phyloP scores from a whole-genome alignment of 2,113 vertebrate genomes.

The Colistium nudipinnis region DNA sequence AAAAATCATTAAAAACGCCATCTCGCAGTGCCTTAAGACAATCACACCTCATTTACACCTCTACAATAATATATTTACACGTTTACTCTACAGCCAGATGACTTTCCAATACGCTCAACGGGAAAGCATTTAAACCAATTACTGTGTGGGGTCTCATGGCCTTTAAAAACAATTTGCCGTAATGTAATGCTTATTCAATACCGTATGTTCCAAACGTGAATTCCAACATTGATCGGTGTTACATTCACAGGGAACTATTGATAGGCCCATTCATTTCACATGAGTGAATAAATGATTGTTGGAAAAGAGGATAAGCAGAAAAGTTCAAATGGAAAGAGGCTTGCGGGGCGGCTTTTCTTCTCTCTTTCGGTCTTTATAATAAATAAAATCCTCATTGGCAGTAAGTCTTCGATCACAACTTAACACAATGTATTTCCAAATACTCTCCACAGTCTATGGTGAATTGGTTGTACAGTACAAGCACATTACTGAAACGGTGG shows the following conservation, averaged over 20 bases:
- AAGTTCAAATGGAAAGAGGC: neutral
- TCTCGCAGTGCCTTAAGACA: conserved; percentile 14
- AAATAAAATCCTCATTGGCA: neutral
- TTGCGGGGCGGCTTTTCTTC: neutral
- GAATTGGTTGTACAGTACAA: neutral
- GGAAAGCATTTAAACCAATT: conserved; percentile 31
- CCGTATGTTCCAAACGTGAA: conserved; percentile 27
- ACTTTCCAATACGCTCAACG: conserved; percentile 26
- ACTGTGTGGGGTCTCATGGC: conserved; percentile 26
- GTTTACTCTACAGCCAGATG: conserved; percentile 3
- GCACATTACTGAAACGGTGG: neutral
- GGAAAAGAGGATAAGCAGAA: conserved; percentile 4
- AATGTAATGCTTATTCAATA: conserved; percentile 48
- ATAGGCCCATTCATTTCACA: conserved; percentile 43
- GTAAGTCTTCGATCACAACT: neutral
- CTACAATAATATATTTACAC: conserved; percentile 26
- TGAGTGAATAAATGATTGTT: conserved; percentile 29
- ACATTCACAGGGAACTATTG: conserved; percentile 22
- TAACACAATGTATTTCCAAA: neutral
- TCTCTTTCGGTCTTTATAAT: neutral
- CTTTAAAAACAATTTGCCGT: conserved; percentile 42
- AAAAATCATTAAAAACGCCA: conserved; percentile 16
- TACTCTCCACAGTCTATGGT: neutral
- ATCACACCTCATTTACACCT: conserved; percentile 24
- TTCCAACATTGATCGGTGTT: conserved; percentile 34